Base-by-base conservation (phyloP, 2,113 vertebrate genomes). In the Lates calcarifer region DNA sequence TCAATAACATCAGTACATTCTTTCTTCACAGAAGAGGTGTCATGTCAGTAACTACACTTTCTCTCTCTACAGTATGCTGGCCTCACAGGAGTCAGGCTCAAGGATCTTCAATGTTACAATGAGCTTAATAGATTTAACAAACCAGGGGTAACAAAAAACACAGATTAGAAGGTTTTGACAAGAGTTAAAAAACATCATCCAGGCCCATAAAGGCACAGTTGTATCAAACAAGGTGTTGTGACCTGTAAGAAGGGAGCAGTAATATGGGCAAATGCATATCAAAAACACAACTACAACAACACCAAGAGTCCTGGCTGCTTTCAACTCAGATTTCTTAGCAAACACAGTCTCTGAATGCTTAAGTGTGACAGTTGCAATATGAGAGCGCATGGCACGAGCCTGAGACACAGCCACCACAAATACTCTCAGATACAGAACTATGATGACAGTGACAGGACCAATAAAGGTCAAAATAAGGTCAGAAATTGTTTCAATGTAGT, bases 21-120 rank as follows among this genome's bases (percentile, higher is more conserved):
- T 8, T 5, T 37, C 35, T 37, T 8, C 35, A 37, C 35, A 8
- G 35, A 33, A 33, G 8, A 20, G 45, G 2, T 18, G 5, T 47
- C 45, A 47, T 47, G 6, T 26, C 55, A 57, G 26, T 26, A n/a
- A 24, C 22, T 24, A 7, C 12, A 2, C 0, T 24, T 9, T 51
- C 20, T 51, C 49, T 51, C 5, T 28, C 53, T 51, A 72, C 31
- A 71, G 17, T 5, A 87, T 20, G 1, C 17, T 60, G 8, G 39
- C 2, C 3, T 63, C 11, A 63, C 72, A 51, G 12, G 88, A 90
- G 58, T 51, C 79, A 39, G 68, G 7, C 58, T 83, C 51, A 9
- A 87, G 29, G 12, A 90, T 75, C 29, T 87, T 24, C 28, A 87
- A 61, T 45, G 82, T 81, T 7, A 87, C 49, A 37, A 90, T 81